phyloP scores from a whole-genome alignment of 2,113 vertebrate genomes.

The Limnothrissa miodon region DNA sequence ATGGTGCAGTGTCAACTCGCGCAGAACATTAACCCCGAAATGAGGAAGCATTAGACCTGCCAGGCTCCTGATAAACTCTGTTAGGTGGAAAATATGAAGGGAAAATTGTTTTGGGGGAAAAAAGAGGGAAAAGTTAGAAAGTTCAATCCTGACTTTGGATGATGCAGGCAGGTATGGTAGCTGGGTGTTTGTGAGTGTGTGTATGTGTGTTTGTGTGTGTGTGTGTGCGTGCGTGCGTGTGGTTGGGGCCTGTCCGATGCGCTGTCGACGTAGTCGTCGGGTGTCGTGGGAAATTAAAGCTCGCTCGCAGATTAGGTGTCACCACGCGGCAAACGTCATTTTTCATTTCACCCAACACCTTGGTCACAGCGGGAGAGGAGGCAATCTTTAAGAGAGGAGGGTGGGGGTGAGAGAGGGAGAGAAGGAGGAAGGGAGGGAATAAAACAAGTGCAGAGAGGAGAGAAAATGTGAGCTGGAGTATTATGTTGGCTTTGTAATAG shows the following conservation, averaged over 20 bases:
- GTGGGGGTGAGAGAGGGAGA: slow-evolving; percentile 14
- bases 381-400: slow-evolving; percentile 57
- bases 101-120: not conserved
- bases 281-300: slow-evolving; percentile 75
- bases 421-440: not conserved
- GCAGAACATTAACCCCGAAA: slow-evolving; percentile 47
- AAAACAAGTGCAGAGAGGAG: slow-evolving; percentile 2
- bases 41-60: slow-evolving; percentile 43
- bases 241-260: slow-evolving; percentile 58
- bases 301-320: slow-evolving; percentile 76
- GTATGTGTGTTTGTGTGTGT: too few relatives aligned
- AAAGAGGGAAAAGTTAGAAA: slow-evolving; percentile 44
- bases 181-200: not conserved
- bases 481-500: slow-evolving; percentile 50
- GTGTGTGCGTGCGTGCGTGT: too few relatives aligned
- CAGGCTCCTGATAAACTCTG: not conserved
- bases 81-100: not conserved
- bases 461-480: slow-evolving; percentile 42
- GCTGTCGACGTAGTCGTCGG: slow-evolving; percentile 38
- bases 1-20: slow-evolving; percentile 13
- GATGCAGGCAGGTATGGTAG: slow-evolving; percentile 24
- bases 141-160: slow-evolving; percentile 25
- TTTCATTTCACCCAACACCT: slow-evolving; percentile 71
- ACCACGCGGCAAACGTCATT: slow-evolving; percentile 69
- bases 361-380: slow-evolving; percentile 59